Base-by-base conservation (phyloP, 2,797 vertebrate genomes). In the Acanthornis magna region DNA sequence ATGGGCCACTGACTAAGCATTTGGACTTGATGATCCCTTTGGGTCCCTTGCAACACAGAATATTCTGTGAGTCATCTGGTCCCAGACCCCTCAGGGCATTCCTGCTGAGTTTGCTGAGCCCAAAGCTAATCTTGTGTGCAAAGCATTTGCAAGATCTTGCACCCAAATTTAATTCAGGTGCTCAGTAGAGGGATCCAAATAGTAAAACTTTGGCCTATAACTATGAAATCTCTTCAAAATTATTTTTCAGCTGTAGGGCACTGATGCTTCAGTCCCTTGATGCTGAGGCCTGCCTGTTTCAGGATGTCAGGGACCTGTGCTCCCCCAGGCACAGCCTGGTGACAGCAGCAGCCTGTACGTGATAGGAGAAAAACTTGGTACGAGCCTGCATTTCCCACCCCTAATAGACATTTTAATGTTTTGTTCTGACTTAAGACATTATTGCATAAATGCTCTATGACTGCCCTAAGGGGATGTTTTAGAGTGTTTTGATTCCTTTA, bases 351-450 rank as follows among this genome's bases (percentile, higher is more conserved):
- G 51, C 51, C 54, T 20, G 22, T 18, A 30, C 0, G 1, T 29
- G 17, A 22, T 5, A 45, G 51, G 40, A 86, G 48, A 58, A 73
- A 86, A 70, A 62, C 20, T 38, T 13, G 29, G 22, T 60, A 81
- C 70, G 51, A 84, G 80, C 43, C 74, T 90, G 55, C 71, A 40
- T 48, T 88, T 96, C 85, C 88, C 70, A 95, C 55, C 47, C 42
- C 62, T 75, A 84, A 81, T 66, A 94, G 63, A 91, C 67, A 93
- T 93, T 91, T 95, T 78, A 91, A 78, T 91, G 27, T 88, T 95
- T 88, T 93, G 30, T 86, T 95, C 48, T 86, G 48, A 86, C 65
- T 93, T 85, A 77, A 89, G 85, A 93, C 62, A 60, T 93, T 90
- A 81, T 84, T 91, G 42, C 47, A 90, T 82, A 86, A 95, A 79